Conservation (phyloP, 2,113 vertebrate species). For the Pelecanus crispus region DNA sequence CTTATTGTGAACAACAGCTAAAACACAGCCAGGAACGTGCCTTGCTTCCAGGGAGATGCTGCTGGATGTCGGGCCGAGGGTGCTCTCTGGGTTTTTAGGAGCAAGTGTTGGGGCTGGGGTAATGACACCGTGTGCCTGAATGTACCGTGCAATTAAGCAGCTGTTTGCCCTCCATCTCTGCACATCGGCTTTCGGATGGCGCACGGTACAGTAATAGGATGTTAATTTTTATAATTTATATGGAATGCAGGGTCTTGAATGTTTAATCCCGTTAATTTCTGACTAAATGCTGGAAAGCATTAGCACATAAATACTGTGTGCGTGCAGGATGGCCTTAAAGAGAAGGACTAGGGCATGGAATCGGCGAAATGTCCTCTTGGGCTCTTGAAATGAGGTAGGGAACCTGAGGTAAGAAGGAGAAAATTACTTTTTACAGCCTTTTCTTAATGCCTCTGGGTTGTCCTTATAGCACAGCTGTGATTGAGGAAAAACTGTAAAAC, state of each 20-base stretch:
- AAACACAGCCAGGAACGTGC: rapidly evolving
- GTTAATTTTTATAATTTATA: rapidly evolving
- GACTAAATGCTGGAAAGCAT: neutral
- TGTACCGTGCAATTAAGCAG: rapidly evolving
- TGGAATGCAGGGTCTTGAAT: neutral
- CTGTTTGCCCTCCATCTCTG: rapidly evolving
- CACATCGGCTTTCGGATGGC: neutral
- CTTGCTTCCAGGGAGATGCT: neutral
- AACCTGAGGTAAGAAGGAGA: neutral
- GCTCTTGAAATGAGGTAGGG: neutral
- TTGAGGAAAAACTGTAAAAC: neutral
- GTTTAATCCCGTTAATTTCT: neutral
- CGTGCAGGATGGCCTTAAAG: neutral
- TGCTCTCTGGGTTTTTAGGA: rapidly evolving
- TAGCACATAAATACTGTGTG: rapidly evolving
- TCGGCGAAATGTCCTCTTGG: neutral
- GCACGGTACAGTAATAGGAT: rapidly evolving
- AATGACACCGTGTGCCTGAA: neutral
- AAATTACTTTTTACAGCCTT: neutral
- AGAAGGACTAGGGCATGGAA: neutral
- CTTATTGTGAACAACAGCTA: rapidly evolving
- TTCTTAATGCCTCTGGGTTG: neutral
- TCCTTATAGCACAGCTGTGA: neutral
- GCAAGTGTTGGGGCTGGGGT: neutral
- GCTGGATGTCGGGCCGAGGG: neutral